These are phyloP conservation scores for Myiotriccus ornatus DNA, from an alignment of 2,797 vertebrate genomes.

Conservation along the genomic window DNA sequence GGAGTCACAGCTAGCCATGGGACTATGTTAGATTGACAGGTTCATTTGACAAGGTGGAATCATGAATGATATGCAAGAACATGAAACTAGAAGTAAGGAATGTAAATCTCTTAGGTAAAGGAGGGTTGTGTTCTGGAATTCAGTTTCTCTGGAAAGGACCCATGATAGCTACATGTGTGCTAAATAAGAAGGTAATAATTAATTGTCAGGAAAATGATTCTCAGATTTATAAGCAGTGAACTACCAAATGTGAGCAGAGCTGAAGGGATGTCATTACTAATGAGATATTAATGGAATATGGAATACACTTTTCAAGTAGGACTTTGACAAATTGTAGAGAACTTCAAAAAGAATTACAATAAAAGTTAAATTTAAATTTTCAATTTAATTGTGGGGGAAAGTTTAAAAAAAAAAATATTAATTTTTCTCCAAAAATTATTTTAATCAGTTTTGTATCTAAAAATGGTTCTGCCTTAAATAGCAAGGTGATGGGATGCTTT, in stretches of 20 bases:
- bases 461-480: neutral
- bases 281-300: neutral
- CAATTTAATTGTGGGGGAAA: neutral
- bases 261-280: neutral
- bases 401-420: neutral
- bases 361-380: neutral
- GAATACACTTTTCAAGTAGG: neutral
- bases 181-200: neutral
- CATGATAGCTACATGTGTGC: neutral
- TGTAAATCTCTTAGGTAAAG: neutral
- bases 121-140: neutral
- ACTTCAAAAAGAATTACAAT: neutral
- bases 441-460: neutral
- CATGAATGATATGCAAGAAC: neutral
- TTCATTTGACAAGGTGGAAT: neutral
- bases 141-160: neutral
- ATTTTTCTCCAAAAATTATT: neutral
- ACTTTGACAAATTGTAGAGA: neutral
- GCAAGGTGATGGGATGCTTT: neutral
- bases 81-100: neutral
- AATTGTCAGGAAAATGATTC: neutral
- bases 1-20: neutral
- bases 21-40: neutral
- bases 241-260: neutral
- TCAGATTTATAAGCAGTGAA: neutral